Conservation (phyloP, 2,113 vertebrate genomes). For the Hippocampus comes region DNA sequence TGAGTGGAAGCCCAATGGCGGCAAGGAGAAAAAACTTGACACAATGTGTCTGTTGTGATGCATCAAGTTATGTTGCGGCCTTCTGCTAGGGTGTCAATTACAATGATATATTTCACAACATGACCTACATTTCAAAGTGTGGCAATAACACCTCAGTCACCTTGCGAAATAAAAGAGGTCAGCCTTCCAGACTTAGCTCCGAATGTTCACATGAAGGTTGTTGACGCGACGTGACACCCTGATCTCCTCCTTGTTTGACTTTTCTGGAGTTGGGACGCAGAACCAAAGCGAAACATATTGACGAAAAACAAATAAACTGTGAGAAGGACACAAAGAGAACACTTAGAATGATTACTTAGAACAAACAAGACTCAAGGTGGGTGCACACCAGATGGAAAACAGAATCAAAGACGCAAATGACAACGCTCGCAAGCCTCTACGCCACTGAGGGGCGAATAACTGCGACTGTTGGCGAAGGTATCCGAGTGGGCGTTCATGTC, state of each 20-base stretch:
- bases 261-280: not conserved
- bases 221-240: not conserved
- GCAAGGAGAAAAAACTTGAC: constrained; percentile 25
- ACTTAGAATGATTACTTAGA: not conserved
- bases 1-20: constrained; percentile 32
- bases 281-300: not conserved
- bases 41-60: constrained; percentile 38
- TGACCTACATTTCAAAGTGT: not conserved
- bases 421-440: too few species aligned
- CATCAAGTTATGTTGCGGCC: constrained; percentile 40
- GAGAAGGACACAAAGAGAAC: not conserved
- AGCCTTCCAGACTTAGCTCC: not conserved
- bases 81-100: constrained; percentile 23
- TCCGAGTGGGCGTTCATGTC: too few species aligned
- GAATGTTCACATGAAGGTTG: not conserved
- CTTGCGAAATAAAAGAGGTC: not conserved
- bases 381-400: not conserved
- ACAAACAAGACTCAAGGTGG: not conserved
- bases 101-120: not conserved
- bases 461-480: too few species aligned
- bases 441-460: too few species aligned
- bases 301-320: not conserved
- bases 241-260: not conserved
- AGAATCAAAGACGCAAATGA: not conserved
- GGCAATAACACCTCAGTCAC: not conserved